These are phyloP conservation scores for Corvus moneduloides DNA, from an alignment of 2,113 vertebrate genomes.

Conservation along the genomic window DNA sequence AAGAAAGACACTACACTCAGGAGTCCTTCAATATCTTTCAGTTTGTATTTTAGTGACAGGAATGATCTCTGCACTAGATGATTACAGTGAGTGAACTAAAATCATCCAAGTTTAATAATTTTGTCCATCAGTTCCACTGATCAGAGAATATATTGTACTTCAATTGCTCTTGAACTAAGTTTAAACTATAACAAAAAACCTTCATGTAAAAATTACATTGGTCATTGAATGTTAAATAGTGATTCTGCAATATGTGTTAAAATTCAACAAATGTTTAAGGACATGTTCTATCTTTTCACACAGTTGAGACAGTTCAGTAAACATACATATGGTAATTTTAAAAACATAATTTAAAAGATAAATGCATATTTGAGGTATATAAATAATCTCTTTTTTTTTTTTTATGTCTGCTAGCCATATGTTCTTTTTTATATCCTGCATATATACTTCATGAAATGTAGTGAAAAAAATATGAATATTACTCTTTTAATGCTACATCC, in stretches of 20 bases:
- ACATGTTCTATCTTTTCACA: not conserved
- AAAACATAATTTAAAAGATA: not conserved
- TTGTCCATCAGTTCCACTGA: not conserved
- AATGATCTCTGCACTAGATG: not conserved
- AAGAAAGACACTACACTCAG: not conserved
- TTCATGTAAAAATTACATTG: not conserved
- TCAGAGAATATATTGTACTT: not conserved
- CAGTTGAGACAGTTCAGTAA: constrained; percentile 12
- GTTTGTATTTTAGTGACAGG: not conserved
- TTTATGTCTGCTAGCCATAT: not conserved
- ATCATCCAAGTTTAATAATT: not conserved
- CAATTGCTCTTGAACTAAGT: not conserved
- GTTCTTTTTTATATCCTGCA: not conserved
- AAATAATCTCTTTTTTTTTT: not conserved
- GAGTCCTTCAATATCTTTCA: not conserved
- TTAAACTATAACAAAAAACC: not conserved
- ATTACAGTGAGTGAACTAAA: not conserved
- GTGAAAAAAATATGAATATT: not conserved
- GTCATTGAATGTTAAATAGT: not conserved
- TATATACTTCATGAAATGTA: not conserved
- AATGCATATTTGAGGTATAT: not conserved
- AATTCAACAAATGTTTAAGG: constrained; percentile 13
- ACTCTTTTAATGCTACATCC: not conserved
- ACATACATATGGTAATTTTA: constrained; percentile 25
- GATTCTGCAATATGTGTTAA: not conserved